Evolutionary conservation across 2,113 vertebrate species (phyloP).

Genomic region (Heptranchias perlo): DNA sequence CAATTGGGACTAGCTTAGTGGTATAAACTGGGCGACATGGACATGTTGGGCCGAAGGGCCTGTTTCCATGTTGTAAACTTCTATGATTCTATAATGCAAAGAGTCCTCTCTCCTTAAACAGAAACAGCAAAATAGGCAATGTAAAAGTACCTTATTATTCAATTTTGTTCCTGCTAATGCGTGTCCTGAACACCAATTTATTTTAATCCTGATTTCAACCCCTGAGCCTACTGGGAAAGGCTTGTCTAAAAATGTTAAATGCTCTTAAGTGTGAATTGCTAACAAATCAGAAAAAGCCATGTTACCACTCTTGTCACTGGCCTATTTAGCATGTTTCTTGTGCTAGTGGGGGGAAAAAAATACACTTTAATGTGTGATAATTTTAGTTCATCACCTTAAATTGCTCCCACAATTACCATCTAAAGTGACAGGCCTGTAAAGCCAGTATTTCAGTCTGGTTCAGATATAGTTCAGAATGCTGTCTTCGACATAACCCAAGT

Average conservation of each 20-base stretch:
- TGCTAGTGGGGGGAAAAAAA: not conserved
- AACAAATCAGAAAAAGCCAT: not conserved
- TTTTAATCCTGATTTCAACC: not conserved
- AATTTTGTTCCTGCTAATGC: no score
- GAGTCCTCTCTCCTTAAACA: not conserved
- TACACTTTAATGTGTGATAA: not conserved
- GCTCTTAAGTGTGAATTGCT: not conserved
- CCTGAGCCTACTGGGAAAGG: not conserved
- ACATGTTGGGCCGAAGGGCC: no score
- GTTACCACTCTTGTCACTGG: no score
- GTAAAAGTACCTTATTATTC: not conserved
- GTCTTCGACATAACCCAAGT: not conserved
- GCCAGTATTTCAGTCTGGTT: not conserved
- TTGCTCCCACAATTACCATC: not conserved
- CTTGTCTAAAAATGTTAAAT: not conserved
- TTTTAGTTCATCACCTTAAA: not conserved
- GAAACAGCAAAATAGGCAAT: not conserved
- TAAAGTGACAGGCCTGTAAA: not conserved
- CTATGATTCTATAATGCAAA: no score
- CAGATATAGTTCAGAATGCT: not conserved
- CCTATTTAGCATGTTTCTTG: not conserved
- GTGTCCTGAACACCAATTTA: not conserved
- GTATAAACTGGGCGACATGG: no score
- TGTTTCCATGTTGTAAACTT: no score
- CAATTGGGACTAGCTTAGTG: no score